Conservation (phyloP, 2,113 vertebrate species). For the Panthera tigris region DNA sequence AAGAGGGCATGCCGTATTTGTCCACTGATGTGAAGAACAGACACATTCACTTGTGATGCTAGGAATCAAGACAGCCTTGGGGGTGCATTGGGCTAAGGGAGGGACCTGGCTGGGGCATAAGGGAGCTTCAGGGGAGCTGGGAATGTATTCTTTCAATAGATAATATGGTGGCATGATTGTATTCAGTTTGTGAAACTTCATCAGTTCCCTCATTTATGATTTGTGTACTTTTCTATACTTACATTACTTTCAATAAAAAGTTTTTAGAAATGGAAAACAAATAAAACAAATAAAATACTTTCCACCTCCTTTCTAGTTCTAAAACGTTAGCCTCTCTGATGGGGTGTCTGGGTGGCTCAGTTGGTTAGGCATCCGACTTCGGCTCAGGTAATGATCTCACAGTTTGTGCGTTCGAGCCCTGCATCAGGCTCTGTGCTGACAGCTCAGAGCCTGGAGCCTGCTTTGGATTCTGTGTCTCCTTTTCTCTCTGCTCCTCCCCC, state of each 20-base stretch:
- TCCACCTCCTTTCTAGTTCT: neutral
- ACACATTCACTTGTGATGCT: accelerated
- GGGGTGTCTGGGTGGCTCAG: too few species aligned
- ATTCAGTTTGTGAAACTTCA: neutral
- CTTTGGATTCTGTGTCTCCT: too few species aligned
- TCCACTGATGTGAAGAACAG: neutral
- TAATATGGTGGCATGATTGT: neutral
- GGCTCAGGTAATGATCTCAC: too few species aligned
- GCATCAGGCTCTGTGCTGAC: too few species aligned
- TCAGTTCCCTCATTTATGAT: neutral
- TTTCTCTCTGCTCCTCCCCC: too few species aligned
- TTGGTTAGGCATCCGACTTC: too few species aligned
- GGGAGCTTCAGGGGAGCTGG: neutral
- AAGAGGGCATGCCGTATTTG: accelerated
- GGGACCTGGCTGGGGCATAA: neutral
- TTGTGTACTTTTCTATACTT: neutral
- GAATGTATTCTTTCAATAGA: neutral
- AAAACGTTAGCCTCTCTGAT: neutral
- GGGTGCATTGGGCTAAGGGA: neutral
- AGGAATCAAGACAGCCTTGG: neutral
- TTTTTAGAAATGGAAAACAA: neutral
- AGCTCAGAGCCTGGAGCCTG: too few species aligned
- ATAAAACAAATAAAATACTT: too few species aligned
- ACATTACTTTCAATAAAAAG: neutral
- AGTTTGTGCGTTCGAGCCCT: too few species aligned